Percentiles rank a stretch among this genome's conserved stretches.
phyloP scores from a whole-genome alignment of 2,888 invertebrate genomes.

The Griposia aprilina region DNA sequence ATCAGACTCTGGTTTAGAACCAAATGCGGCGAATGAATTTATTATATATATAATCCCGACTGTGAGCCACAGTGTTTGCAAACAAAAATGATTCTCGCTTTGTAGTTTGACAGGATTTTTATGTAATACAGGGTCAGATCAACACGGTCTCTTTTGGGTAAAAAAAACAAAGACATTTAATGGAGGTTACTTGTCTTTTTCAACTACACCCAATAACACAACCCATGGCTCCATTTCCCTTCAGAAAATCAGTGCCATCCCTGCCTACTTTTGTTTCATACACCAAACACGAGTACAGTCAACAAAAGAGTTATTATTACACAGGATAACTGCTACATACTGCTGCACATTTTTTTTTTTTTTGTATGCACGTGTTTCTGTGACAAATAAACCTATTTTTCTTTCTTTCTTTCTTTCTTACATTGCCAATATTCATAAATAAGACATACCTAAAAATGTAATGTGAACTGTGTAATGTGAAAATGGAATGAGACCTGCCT shows the following conservation, averaged over 20 bases:
- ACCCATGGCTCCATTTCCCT: neutral
- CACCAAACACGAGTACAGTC: slow-evolving; percentile 16
- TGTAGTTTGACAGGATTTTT: neutral
- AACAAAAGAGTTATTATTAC: neutral
- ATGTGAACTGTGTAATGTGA: neutral
- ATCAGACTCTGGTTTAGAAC: neutral
- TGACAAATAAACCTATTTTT: no score
- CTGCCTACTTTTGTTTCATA: slow-evolving; percentile 14
- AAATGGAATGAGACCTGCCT: neutral
- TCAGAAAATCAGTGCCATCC: slow-evolving; percentile 21
- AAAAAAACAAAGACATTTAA: slow-evolving; percentile 6
- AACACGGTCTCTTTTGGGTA: neutral
- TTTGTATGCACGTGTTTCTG: no score
- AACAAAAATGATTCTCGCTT: neutral
- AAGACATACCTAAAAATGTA: no score
- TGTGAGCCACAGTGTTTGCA: no score
- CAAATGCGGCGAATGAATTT: neutral
- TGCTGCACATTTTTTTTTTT: no score
- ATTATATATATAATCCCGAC: neutral
- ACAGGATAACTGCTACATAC: no score
- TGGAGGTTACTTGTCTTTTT: slow-evolving; percentile 9
- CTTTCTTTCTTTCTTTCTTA: no score
- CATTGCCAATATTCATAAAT: neutral
- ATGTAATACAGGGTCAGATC: neutral
- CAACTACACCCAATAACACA: neutral